A percentile compares a stretch with the other conserved stretches of the same genome.
Evolutionary conservation across 2,113 vertebrate genomes (phyloP).

Genomic region (Solea senegalensis): DNA sequence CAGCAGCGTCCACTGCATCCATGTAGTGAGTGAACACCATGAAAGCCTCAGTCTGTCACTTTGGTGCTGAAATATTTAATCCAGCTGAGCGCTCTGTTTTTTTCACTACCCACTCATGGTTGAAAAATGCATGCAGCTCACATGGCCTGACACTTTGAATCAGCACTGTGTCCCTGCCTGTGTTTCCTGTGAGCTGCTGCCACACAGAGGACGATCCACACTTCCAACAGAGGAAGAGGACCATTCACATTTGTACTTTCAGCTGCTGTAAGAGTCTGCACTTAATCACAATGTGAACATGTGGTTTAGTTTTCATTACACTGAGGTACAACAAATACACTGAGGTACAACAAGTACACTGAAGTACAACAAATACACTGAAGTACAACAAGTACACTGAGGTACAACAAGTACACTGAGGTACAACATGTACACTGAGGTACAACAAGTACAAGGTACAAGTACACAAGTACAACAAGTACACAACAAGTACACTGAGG

Average conservation of each 20-base stretch:
- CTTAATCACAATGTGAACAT: background rate
- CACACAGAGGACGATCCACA: slow-evolving; percentile 4
- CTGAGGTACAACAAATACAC: too few relatives aligned
- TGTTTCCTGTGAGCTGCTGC: slow-evolving; percentile 34
- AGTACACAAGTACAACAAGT: too few relatives aligned
- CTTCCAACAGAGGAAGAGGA: slow-evolving; percentile 1
- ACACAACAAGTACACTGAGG: too few relatives aligned
- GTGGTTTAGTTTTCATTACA: too few relatives aligned
- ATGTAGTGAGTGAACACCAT: background rate
- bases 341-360: too few relatives aligned
- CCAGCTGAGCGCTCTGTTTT: slow-evolving; percentile 55
- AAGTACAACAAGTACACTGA: too few relatives aligned
- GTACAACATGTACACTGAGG: too few relatives aligned
- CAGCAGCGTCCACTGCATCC: slow-evolving; percentile 2
- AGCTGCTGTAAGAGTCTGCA: background rate
- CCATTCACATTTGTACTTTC: background rate
- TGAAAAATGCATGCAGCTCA: slow-evolving; percentile 66
- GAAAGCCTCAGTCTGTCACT: slow-evolving; percentile 40
- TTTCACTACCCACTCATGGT: slow-evolving; percentile 57
- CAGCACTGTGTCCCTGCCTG: slow-evolving; percentile 32
- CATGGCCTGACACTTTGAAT: slow-evolving; percentile 65
- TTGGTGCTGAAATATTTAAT: slow-evolving; percentile 73
- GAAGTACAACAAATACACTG: background rate
- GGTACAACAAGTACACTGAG: too few relatives aligned
- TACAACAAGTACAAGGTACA: too few relatives aligned